Evolutionary conservation across 1,140 invertebrate genomes (phyloP), one percentile per base, ranked within the genome.

Genomic region (Diprion similis): DNA sequence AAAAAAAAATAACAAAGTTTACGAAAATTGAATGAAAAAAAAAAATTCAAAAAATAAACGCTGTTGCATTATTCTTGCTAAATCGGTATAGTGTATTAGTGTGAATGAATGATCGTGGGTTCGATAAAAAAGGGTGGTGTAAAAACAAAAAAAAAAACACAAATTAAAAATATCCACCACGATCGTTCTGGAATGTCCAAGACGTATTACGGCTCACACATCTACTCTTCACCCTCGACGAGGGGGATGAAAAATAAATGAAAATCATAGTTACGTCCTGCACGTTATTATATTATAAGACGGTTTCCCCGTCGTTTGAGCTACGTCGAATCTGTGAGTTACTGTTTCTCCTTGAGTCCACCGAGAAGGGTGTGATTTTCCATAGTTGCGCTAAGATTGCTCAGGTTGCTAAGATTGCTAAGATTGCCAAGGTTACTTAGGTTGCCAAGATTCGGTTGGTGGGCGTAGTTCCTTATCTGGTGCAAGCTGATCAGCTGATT

Each of bases 401-500:
- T 82, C 48, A 88, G 78, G 78, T 87, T 88, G 71, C 85, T 80
- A 10, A 88, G 78, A 74, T 87, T 88, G 46, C 85, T 78, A 1
- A 87, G 76, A 73, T 88, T 85, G 8, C 87, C 84, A 10, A 88
- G 79, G 71, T 87, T 85, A 17, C 86, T 82, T 3, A 87, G 80
- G 72, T 87, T 86, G 7, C 90, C 89, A 89, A 87, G 88, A 84
- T 89, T 92, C 8, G 96, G 96, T 84, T 97, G 96, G 85, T 97
- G 96, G 75, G 97, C 96, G 89, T 98, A 98, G 86, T 98, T 99
- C 81, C 97, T 92, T 81, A 99, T 98, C 88, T 98, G 97, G 88
- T 98, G 96, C 71, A 99, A 90, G 76, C 96, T 98, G 81, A 99
- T 97, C 80, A 98, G 90, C 85, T 98, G 97, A 86, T 98, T 98